A percentile compares a stretch with the other conserved stretches of the same genome.
These are phyloP conservation scores for Oxytorus armatus DNA, from an alignment of 2,888 invertebrate species.

Conservation along the genomic window DNA sequence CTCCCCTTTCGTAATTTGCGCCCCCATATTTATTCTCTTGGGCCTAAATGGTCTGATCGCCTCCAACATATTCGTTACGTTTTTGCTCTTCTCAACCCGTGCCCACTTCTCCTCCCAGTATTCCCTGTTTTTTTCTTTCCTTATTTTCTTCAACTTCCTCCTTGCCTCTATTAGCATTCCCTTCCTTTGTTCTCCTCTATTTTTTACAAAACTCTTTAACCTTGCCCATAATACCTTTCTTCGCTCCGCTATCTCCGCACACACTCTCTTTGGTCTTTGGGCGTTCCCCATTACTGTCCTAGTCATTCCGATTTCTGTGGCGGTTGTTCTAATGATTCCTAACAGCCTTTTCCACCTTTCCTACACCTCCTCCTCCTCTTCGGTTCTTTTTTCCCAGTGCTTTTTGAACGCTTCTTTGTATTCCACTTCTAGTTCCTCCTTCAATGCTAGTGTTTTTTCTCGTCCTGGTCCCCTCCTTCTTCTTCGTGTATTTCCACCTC, in stretches of 20 bases:
- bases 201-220: neutral
- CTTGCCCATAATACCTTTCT: neutral
- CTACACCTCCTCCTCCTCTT: neutral
- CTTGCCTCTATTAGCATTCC: neutral
- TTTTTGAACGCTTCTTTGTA: neutral
- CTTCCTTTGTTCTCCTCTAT: neutral
- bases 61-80: neutral
- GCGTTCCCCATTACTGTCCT: neutral
- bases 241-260: neutral
- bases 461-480: neutral
- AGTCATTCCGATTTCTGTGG: neutral
- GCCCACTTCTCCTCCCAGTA: neutral
- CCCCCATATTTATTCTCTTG: neutral
- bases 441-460: neutral
- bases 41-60: slow-evolving; percentile 3
- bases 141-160: neutral
- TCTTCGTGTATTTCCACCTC: neutral
- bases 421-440: neutral
- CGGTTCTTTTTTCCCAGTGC: neutral
- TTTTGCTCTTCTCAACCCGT: neutral
- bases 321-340: neutral
- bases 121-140: neutral
- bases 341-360: slow-evolving; percentile 28
- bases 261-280: neutral
- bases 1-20: neutral